Evolutionary conservation across 53 echinoderm and acorn worm species (phyloP).

Genomic region (Zoroaster sp.): DNA sequence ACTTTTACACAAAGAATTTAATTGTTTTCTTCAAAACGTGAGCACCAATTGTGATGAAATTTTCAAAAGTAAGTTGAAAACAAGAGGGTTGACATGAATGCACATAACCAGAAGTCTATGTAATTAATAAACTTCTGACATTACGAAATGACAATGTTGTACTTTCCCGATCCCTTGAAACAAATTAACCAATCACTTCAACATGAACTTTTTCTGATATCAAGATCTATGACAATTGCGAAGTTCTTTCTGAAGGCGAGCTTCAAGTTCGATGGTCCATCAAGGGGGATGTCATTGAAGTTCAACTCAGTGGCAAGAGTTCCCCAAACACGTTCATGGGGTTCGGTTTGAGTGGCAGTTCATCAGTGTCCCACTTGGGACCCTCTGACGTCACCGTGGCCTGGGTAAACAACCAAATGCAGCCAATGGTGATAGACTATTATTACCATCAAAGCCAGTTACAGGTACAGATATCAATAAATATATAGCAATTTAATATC

Average conservation of each 20-base stretch:
- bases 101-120: too few relatives aligned
- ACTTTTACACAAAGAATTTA: too few relatives aligned
- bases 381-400: conserved; percentile 63
- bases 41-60: too few relatives aligned
- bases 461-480: conserved; percentile 63
- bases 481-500: too few relatives aligned
- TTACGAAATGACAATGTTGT: too few relatives aligned
- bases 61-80: too few relatives aligned
- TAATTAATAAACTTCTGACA: too few relatives aligned
- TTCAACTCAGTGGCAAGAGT: conserved; percentile 53
- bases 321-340: conserved; percentile 42
- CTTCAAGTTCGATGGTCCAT: conserved; percentile 71
- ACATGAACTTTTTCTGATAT: not conserved
- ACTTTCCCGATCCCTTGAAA: not conserved
- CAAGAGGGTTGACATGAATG: too few relatives aligned
- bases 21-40: too few relatives aligned
- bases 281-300: conserved; percentile 32
- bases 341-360: conserved; percentile 59
- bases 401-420: conserved; percentile 46
- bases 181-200: not conserved
- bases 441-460: conserved; percentile 33
- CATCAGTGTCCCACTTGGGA: not conserved
- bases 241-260: conserved; percentile 50
- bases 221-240: conserved; percentile 62
- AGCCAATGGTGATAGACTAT: conserved; percentile 54